Conservation (phyloP, 2,113 vertebrate species). For the Montifringilla adamsi region DNA sequence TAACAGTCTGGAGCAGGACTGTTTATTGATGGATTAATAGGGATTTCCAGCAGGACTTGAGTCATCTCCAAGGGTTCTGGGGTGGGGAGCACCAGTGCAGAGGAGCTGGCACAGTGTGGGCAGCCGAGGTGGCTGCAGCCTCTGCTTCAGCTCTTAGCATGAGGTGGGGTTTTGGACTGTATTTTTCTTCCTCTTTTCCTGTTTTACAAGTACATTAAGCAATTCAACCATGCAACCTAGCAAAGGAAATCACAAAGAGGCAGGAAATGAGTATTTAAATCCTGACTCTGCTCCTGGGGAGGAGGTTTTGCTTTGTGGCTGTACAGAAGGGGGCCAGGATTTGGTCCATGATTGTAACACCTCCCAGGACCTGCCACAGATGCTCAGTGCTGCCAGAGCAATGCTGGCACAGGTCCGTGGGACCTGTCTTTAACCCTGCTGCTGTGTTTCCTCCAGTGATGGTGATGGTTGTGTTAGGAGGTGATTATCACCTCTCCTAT, state of each 20-base stretch:
- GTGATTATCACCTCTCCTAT: neutral
- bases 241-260: slow-evolving; percentile 23
- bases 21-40: neutral
- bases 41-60: slow-evolving; percentile 9
- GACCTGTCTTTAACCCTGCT: neutral
- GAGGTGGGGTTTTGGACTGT: neutral
- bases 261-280: slow-evolving; percentile 43
- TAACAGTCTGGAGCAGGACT: neutral
- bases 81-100: neutral
- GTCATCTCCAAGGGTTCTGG: neutral
- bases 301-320: neutral
- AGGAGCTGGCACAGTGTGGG: neutral
- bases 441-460: neutral
- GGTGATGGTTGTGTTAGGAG: neutral
- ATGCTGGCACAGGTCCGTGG: neutral
- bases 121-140: neutral
- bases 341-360: neutral
- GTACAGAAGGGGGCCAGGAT: neutral
- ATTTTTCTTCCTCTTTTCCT: slow-evolving; percentile 53
- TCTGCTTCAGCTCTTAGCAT: neutral
- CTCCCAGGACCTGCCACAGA: neutral
- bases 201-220: slow-evolving; percentile 13
- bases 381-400: neutral
- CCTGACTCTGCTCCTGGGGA: neutral
- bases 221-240: neutral